Conservation (phyloP, 2,888 invertebrate genomes). For the Mamestra brassicae region DNA sequence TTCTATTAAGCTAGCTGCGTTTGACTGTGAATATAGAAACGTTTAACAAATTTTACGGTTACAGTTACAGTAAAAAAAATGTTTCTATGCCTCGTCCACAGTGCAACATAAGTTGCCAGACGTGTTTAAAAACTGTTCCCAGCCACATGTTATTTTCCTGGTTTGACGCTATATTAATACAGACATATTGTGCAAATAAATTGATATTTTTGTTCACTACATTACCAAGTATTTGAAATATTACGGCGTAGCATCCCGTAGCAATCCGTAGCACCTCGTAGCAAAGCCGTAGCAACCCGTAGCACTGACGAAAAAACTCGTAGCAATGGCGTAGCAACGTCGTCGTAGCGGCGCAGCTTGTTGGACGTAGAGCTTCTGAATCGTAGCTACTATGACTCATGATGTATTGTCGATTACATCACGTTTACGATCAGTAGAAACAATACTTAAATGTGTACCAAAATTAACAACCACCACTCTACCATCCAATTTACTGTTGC, state of each 20-base stretch:
- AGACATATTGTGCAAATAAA: not conserved
- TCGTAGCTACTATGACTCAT: not conserved
- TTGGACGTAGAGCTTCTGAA: not conserved
- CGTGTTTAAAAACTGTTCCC: not conserved
- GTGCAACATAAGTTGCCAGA: not conserved
- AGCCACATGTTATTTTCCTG: not conserved
- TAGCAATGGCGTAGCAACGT: not conserved
- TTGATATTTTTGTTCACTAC: not conserved
- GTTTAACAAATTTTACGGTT: not conserved
- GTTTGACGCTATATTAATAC: not conserved
- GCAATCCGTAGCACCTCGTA: not conserved
- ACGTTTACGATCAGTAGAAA: slow-evolving; percentile 22
- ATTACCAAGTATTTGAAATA: not conserved
- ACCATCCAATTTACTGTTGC: slow-evolving; percentile 35
- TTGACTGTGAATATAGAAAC: not conserved
- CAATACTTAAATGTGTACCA: not conserved
- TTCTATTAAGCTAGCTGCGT: slow-evolving; percentile 20
- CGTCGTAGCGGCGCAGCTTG: not conserved
- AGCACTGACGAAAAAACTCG: not conserved
- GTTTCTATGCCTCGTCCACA: not conserved
- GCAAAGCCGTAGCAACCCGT: not conserved
- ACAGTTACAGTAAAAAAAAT: not conserved
- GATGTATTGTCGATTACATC: not conserved
- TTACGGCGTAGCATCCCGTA: not conserved
- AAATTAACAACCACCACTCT: slow-evolving; percentile 13